A percentile compares a stretch with the other conserved stretches of the same genome.
phyloP scores from a whole-genome alignment of 2,113 vertebrate genomes.

The Ammospiza nelsoni region DNA sequence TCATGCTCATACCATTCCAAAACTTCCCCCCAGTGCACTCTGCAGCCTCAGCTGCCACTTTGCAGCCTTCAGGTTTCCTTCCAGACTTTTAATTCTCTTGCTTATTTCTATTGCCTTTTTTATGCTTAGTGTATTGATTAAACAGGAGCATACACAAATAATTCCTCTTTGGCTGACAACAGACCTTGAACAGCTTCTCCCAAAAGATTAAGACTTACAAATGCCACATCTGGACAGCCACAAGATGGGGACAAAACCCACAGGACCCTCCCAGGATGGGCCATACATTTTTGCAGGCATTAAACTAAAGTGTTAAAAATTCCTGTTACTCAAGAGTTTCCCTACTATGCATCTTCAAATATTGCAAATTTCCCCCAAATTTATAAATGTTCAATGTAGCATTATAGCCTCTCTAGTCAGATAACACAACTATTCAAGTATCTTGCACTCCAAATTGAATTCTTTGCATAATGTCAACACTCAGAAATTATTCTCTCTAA shows the following conservation, averaged over 20 bases:
- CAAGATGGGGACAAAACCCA: constrained; percentile 69
- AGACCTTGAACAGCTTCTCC: not conserved
- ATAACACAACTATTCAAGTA: not conserved
- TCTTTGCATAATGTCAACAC: not conserved
- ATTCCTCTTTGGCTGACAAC: not conserved
- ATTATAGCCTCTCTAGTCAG: not conserved
- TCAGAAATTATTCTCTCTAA: not conserved
- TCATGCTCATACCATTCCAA: not conserved
- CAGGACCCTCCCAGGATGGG: not conserved
- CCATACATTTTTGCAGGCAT: not conserved
- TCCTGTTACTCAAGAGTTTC: not conserved
- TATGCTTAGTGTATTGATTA: not conserved
- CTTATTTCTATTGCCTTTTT: constrained; percentile 1
- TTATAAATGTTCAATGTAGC: not conserved
- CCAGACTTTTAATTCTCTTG: not conserved
- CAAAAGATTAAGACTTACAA: not conserved
- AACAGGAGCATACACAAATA: not conserved
- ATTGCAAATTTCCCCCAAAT: not conserved
- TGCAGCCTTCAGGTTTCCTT: not conserved
- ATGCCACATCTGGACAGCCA: constrained; percentile 28
- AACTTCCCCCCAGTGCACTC: not conserved
- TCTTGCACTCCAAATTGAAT: not conserved
- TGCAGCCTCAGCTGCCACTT: not conserved
- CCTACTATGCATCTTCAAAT: not conserved
- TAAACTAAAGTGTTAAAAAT: not conserved